Conservation (phyloP, 2,888 invertebrate species). For the Monopis laevigella region DNA sequence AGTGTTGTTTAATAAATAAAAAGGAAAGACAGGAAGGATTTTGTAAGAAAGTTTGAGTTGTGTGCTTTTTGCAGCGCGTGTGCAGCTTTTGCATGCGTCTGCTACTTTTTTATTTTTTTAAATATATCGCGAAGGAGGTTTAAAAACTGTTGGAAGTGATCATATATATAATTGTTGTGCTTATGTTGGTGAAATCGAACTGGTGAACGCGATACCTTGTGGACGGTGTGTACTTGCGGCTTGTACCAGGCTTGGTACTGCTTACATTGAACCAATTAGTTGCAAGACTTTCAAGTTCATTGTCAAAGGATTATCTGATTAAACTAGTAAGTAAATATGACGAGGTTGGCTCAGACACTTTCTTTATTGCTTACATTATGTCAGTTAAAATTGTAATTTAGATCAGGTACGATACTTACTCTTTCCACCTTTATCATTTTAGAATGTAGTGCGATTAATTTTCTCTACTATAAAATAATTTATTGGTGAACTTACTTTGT, state of each 20-base stretch:
- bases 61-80: constrained; percentile 29
- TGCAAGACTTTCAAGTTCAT: constrained; percentile 33
- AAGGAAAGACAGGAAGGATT: constrained; percentile 1
- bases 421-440: too few species aligned
- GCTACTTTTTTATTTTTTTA: constrained; percentile 10
- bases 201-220: constrained; percentile 2
- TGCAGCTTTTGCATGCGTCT: constrained; percentile 31
- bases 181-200: constrained; percentile 9
- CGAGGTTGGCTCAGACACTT: constrained; percentile 21
- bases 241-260: neutral
- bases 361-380: constrained; percentile 29
- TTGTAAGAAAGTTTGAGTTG: constrained; percentile 7
- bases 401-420: too few species aligned
- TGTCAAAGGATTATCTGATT: constrained; percentile 46
- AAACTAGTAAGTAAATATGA: constrained; percentile 39
- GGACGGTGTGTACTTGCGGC: constrained; percentile 4
- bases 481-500: too few species aligned
- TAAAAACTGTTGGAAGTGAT: constrained; percentile 5
- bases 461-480: too few species aligned
- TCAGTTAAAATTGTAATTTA: too few species aligned
- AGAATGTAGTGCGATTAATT: too few species aligned
- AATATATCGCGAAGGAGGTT: constrained; percentile 11
- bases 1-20: neutral
- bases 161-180: neutral
- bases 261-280: constrained; percentile 6